phyloP scores from a whole-genome alignment of 2,888 invertebrate species.

The Sphinx pinastri region DNA sequence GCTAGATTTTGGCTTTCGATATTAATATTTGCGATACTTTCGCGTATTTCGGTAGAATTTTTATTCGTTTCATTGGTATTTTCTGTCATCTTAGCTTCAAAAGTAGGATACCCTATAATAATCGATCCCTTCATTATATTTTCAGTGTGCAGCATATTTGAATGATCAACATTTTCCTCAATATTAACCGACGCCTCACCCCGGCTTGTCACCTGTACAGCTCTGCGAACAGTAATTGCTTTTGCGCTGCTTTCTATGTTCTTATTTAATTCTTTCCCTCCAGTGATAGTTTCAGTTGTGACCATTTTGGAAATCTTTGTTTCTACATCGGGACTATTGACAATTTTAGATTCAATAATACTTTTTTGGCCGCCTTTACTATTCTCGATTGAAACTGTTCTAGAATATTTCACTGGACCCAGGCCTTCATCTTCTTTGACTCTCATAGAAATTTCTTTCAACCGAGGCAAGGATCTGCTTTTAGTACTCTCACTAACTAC shows the following conservation, averaged over 20 bases:
- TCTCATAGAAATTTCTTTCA: slow-evolving; percentile 30
- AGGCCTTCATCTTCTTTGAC: slow-evolving; percentile 26
- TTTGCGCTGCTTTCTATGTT: neutral
- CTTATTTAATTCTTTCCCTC: neutral
- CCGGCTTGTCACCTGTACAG: neutral
- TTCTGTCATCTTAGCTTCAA: slow-evolving; percentile 11
- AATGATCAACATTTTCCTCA: slow-evolving; percentile 21
- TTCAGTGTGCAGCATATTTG: slow-evolving; percentile 26
- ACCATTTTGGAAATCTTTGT: slow-evolving; percentile 14
- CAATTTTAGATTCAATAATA: neutral
- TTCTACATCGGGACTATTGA: neutral
- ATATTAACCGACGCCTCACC: slow-evolving; percentile 17
- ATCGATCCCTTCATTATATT: slow-evolving; percentile 32
- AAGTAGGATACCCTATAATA: slow-evolving; percentile 26
- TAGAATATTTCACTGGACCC: slow-evolving; percentile 26
- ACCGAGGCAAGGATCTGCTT: slow-evolving; percentile 30
- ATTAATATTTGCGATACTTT: neutral
- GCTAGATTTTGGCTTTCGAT: neutral
- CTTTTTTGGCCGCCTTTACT: neutral
- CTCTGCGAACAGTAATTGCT: neutral
- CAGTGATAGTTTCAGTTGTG: slow-evolving; percentile 6
- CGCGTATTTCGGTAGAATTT: neutral
- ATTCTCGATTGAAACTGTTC: slow-evolving; percentile 18
- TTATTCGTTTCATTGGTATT: neutral
- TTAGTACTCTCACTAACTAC: slow-evolving; percentile 27